Percentiles rank a stretch among this genome's conserved stretches.
Evolutionary conservation across 37 sponge, comb jelly and placozoan genomes (phyloP).

Genomic region (Aplysina aerophoba): DNA sequence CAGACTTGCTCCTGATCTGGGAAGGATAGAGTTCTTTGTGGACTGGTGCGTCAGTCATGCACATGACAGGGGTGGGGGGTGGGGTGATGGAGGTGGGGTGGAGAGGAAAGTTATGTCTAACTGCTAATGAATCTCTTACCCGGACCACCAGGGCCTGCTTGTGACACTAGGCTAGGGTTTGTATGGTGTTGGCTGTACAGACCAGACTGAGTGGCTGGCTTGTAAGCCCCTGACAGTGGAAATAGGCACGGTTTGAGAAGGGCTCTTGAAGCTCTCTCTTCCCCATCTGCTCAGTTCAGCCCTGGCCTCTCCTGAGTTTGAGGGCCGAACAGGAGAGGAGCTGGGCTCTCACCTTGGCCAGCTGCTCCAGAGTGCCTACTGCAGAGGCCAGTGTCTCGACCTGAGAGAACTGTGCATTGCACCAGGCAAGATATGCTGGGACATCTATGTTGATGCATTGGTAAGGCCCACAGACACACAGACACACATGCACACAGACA

Average conservation of each 20-base stretch:
- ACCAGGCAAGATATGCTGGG: conserved; percentile 52
- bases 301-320: conserved; percentile 78
- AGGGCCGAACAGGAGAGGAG: conserved; percentile 75
- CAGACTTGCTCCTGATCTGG: conserved; percentile 49
- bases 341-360: conserved; percentile 65
- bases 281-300: background rate
- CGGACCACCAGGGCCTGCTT: too few species aligned
- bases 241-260: background rate
- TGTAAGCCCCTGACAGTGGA: background rate
- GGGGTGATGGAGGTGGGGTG: too few species aligned
- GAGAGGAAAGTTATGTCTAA: too few species aligned
- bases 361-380: conserved; percentile 50
- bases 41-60: conserved; percentile 72
- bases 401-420: conserved; percentile 54
- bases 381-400: conserved; percentile 45
- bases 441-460: conserved; percentile 21
- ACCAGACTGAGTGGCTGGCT: too few species aligned
- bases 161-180: too few species aligned
- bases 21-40: conserved; percentile 82
- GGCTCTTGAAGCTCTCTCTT: background rate
- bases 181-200: too few species aligned
- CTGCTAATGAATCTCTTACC: too few species aligned
- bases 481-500: too few species aligned
- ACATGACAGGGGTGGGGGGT: too few species aligned
- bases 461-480: background rate